Evolutionary conservation across 2,797 vertebrate species (phyloP), one percentile per base, ranked within the genome.

Genomic region (Premnoplex brunnescens): DNA sequence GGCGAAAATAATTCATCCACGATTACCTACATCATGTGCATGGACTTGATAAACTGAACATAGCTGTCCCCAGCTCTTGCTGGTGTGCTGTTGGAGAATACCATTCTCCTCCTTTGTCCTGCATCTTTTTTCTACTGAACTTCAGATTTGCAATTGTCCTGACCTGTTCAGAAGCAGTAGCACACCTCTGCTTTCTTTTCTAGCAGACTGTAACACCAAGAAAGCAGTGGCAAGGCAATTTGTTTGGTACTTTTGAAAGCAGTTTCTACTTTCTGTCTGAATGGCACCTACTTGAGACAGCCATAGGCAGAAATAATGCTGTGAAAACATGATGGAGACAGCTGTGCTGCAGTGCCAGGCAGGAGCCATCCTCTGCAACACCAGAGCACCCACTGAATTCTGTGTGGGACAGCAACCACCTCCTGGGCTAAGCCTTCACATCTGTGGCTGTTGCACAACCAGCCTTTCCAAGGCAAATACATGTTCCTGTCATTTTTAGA

Each of bases 401-500:
- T 81, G 6, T 56, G 34, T 46, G 18, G 36, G 48, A 24, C 37
- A 79, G 48, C 26, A 88, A 8, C 6, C 19, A 58, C 7, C 9
- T 46, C 26, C 17, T 48, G 8, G 10, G 16, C 39, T 88, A 28
- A 85, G 17, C 32, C 43, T 62, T 78, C 27, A 13, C 28, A 26
- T 23, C 0, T 0, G 12, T 2, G 0, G 13, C 20, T 78, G 24
- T 48, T 58, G 34, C 13, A 43, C 69, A 48, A 51, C 15, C 10
- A 56, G 36, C 10, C 19, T 75, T 86, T 71, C 67, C 49, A 58
- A 58, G 23, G 10, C 30, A 63, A 26, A 7, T 14, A 71, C 9
- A 18, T n/a, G 7, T 37, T 90, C 10, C 39, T 60, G 18, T 51
- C 48, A 36, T 39, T n/a, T 72, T 46, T 18, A 14, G 7, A 6